Base-by-base conservation (phyloP, 2,113 vertebrate genomes). In the Lasiurus cinereus region DNA sequence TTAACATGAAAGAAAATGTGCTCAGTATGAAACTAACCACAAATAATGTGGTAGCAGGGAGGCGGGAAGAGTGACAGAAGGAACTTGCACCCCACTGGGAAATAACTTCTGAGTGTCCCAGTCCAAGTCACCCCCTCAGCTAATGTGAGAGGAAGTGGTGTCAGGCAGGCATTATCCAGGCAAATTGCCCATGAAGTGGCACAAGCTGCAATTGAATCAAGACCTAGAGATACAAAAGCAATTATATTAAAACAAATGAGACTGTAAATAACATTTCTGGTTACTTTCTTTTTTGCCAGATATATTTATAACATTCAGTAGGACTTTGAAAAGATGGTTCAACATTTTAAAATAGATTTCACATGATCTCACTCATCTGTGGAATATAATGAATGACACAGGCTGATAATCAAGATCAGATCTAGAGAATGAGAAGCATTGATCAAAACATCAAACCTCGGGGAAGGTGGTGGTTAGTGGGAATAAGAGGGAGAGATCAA, bases 11-110 rank as follows among this genome's bases (percentile, higher is more conserved):
- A 72, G 69, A 93, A 96, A 90, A 88, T 94, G 73, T 70, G 67
- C 88, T 86, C 91, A 94, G 85, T 69, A 21, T 70, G 88, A 92
- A 92, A 95, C 85, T 91, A 92, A 93, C 77, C 84, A 70, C 69
- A 93, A 95, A 84, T 90, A 93, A 88, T 59, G 22, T 54, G 88
- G 56, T 86, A 72, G 79, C 79, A 91, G 79, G 70, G 50, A 94
- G 48, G 88, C 9, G 0, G 76, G 43, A 19, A 86, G 50, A 96
- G 46, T 79, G 94, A 93, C 85, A 80, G 62, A 86, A 85, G 88
- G 82, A 90, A 33, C 16, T 29, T 46, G 39, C 8, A 9, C 22
- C 96, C 90, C 10, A 24, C 69, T 33, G 56, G 83, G 78, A 43
- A 64, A 33, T 67, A 89, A 88, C 91, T 96, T 92, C 84, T 31